phyloP scores from a whole-genome alignment of 1,140 invertebrate genomes.

The Agraylea sexmaculata region DNA sequence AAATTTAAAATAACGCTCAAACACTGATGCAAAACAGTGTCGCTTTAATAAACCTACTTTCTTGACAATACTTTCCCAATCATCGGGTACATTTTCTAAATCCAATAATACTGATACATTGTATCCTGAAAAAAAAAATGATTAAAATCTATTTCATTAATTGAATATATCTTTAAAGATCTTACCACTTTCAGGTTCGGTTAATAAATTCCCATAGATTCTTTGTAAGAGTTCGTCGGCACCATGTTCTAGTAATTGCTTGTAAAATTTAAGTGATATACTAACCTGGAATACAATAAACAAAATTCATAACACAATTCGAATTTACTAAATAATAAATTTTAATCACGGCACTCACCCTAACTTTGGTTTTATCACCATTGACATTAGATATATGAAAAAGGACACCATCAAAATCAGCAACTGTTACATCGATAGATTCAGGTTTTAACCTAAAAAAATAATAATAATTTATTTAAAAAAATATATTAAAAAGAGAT shows the following conservation, averaged over 20 bases:
- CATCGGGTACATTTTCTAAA: constrained; percentile 80
- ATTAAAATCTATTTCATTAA: too few species aligned
- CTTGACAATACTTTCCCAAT: constrained; percentile 81
- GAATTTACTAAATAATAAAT: too few species aligned
- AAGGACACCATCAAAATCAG: constrained; percentile 97
- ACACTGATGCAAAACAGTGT: constrained; percentile 98
- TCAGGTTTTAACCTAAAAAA: constrained; percentile 83
- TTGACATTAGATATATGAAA: constrained; percentile 97
- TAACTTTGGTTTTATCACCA: constrained; percentile 92
- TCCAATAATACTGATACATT: constrained; percentile 91
- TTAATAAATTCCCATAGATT: constrained; percentile 77
- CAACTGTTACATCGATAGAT: constrained; percentile 83
- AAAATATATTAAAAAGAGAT: too few species aligned
- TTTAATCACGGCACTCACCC: constrained; percentile 63
- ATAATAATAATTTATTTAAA: constrained; percentile 24
- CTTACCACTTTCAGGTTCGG: constrained; percentile 73
- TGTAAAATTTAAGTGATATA: constrained; percentile 97
- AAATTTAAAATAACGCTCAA: constrained; percentile 99
- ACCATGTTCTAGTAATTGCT: constrained; percentile 95
- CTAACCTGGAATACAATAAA: constrained; percentile 65
- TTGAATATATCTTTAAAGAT: too few species aligned
- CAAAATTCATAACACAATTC: constrained; percentile 1
- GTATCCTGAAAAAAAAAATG: constrained; percentile 53
- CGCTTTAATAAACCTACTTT: constrained; percentile 92
- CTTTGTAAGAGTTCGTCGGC: constrained; percentile 91